Evolutionary conservation across 2,113 vertebrate genomes (phyloP), one percentile per base, ranked within the genome.

Genomic region (Hippocampus abdominalis): DNA sequence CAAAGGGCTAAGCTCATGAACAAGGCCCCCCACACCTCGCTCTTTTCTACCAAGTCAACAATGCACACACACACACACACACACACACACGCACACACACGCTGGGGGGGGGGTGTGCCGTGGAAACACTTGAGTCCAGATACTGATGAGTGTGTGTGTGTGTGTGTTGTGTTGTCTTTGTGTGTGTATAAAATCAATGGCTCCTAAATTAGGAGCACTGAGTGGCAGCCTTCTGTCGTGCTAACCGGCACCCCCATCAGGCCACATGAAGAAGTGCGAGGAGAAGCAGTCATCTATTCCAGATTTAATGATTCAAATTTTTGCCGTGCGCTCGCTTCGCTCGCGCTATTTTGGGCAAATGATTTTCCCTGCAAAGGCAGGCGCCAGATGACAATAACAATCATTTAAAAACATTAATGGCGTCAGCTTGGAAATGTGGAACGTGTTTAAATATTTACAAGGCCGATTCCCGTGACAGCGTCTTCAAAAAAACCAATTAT

Each of bases 111-210:
- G 76, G 81, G 76, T 66, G 87, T 98, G 94, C 95, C 96, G 94
- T 93, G 96, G 96, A 95, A 98, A 98, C 96, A 88, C 93, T 94
- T 94, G 81, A 92, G 93, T 96, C 94, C 94, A 92, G 93, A 96
- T 96, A 96, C 98, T 98, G 96, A 97, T 95, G 94, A 95, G 94
- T 94, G 94, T 96, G 96, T 96, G n/a, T n/a, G 91, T 92, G 94
- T 23, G 21, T 54, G 51, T n/a, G n/a, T 54, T 94, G 94, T 96
- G 96, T 96, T 48, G 46, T 18, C 4, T 48, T 15, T 3, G 15
- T 48, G 46, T 94, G 95, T 92, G 94, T 93, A 96, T 95, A 95
- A 96, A 93, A 93, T 94, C 94, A 94, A 96, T 95, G 94, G 95
- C 96, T 96, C 94, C 96, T 96, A 94, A 97, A 96, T 95, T 93